A percentile compares a stretch with the other conserved stretches of the same genome.
These are phyloP conservation scores for Leucophenga maculata DNA, from an alignment of 2,888 invertebrate genomes.

Conservation along the genomic window DNA sequence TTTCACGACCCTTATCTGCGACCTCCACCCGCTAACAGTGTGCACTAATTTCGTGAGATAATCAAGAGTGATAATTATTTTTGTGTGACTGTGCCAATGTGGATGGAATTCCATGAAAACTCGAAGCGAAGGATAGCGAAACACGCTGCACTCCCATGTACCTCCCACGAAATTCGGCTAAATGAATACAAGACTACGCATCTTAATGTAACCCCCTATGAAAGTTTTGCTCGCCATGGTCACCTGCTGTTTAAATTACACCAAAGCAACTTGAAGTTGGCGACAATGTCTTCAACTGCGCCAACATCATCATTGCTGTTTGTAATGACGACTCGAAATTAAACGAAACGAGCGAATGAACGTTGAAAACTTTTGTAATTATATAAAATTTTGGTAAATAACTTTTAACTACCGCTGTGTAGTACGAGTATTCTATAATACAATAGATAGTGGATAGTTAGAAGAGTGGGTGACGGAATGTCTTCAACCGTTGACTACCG, in stretches of 20 bases:
- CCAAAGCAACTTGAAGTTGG: conserved; percentile 39
- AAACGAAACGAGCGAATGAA: conserved; percentile 23
- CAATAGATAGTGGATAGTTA: neutral
- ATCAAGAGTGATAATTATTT: conserved; percentile 65
- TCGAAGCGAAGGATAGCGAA: no score
- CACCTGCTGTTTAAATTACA: conserved; percentile 65
- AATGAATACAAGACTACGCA: no score
- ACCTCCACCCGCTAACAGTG: conserved; percentile 24
- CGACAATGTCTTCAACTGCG: neutral
- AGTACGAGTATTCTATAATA: no score
- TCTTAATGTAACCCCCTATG: conserved; percentile 21
- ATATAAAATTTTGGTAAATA: conserved; percentile 62
- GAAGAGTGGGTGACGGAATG: neutral
- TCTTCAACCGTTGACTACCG: neutral
- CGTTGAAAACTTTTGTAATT: conserved; percentile 67
- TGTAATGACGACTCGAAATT: neutral
- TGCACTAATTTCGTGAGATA: conserved; percentile 63
- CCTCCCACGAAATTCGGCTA: no score
- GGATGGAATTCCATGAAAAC: no score
- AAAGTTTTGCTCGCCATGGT: conserved; percentile 54
- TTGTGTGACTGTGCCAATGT: conserved; percentile 13
- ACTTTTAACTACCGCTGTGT: conserved; percentile 52
- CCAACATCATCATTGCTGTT: conserved; percentile 53
- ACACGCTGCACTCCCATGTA: no score
- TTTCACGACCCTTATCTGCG: conserved; percentile 34